Evolutionary conservation across 2,797 vertebrate genomes (phyloP).

Genomic region (Pygocentrus nattereri): DNA sequence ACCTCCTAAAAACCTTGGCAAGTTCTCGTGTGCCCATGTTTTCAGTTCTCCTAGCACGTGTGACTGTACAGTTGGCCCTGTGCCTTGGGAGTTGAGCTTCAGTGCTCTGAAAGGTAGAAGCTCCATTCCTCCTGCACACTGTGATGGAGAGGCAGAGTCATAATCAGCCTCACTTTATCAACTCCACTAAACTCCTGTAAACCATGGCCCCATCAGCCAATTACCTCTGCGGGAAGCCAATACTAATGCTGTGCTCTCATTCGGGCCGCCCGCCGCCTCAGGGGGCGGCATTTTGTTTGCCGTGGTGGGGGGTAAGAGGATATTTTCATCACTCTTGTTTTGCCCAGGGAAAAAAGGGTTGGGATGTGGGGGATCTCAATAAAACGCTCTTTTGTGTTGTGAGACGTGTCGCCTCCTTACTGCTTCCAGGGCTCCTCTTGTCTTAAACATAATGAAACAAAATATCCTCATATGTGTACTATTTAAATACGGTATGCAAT

Average conservation of each 20-base stretch:
- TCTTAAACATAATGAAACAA: background rate
- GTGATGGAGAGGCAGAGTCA: constrained; percentile 46
- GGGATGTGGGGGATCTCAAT: background rate
- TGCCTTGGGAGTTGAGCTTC: no score
- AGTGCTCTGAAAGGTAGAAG: background rate
- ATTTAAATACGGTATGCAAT: background rate
- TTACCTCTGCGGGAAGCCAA: constrained; percentile 72
- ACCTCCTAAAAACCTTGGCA: no score
- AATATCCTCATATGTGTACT: no score
- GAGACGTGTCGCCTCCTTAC: no score
- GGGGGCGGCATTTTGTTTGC: constrained; percentile 59
- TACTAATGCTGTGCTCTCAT: constrained; percentile 59
- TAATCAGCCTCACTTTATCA: constrained; percentile 51
- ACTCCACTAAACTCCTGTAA: constrained; percentile 29
- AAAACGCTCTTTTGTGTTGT: background rate
- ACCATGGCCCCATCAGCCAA: constrained; percentile 59
- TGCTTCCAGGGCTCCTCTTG: background rate
- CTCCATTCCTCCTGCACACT: constrained; percentile 16
- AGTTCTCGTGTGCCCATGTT: no score
- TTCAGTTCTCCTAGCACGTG: no score
- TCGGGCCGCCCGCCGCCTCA: constrained; percentile 55
- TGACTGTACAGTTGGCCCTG: no score
- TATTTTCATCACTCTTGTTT: constrained; percentile 25
- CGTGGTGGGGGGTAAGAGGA: constrained; percentile 21
- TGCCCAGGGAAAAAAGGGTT: background rate